A percentile compares a stretch with the other conserved stretches of the same genome.
phyloP scores from a whole-genome alignment of 2,797 vertebrate species.

The Urocyon cinereoargenteus region DNA sequence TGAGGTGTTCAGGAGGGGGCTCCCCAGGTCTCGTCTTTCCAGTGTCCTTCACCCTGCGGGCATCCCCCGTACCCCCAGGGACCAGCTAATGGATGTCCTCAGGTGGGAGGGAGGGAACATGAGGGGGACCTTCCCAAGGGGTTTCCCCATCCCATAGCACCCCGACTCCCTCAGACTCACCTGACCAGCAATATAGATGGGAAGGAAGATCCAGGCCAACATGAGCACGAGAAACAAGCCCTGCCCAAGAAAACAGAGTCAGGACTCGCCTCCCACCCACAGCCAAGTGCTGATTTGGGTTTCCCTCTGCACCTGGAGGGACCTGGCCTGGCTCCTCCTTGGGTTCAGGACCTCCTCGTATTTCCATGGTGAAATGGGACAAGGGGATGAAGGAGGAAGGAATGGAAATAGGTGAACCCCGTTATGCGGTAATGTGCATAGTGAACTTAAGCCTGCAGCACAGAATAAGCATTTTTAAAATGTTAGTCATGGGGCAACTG shows the following conservation, averaged over 20 bases:
- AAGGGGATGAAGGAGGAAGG: neutral
- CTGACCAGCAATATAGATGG: constrained; percentile 96
- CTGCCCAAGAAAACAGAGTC: constrained; percentile 84
- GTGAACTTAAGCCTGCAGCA: neutral
- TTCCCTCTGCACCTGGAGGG: neutral
- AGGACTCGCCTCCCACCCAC: neutral
- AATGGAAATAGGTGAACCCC: neutral
- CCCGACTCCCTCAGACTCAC: constrained; percentile 86
- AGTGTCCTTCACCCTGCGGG: no score
- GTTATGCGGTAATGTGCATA: no score
- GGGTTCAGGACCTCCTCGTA: neutral
- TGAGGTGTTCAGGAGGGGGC: no score
- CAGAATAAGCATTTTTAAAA: neutral
- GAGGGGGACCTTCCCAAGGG: neutral
- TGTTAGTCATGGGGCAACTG: neutral
- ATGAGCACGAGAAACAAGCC: constrained; percentile 95
- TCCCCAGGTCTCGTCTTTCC: neutral
- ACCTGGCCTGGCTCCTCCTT: neutral
- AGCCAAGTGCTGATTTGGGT: accelerated
- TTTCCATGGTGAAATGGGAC: neutral
- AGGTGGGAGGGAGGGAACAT: neutral
- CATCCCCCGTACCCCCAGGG: neutral
- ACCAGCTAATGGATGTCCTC: no score
- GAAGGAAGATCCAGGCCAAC: constrained; percentile 97
- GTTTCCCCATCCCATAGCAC: neutral